Base-by-base conservation (phyloP, 2,888 invertebrate species). In the Halictus quadricinctus region DNA sequence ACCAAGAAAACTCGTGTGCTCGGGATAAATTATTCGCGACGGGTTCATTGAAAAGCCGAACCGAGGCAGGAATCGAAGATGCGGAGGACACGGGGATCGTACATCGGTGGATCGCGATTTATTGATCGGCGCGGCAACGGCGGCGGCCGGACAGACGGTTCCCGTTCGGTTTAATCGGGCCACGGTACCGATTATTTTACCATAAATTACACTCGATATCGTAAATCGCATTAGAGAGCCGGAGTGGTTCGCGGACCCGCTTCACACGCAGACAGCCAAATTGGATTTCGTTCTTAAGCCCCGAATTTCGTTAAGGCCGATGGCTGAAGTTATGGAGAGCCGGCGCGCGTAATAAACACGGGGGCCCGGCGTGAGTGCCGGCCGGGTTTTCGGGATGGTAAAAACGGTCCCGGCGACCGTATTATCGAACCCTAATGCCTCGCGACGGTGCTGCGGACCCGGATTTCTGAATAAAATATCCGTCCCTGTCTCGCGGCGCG, bases 401-500 rank as follows among this genome's bases (percentile, higher is more conserved):
- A 86, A 83, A 80, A 70, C 76, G 18, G 69, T 29, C 79, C 64
- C 36, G 36, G 36, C 36, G 36, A 36, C 36, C 73, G 82, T 84
- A 87, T 89, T 88, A 90, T 88, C 88, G 86, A 80, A 85, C 83
- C 76, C 84, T 89, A 89, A 89, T 88, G 82, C 82, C 41, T 13
- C 76, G 58, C 48, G 82, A 83, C 79, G 83, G 58, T 13, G 29
- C 78, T 29, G 25, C 64, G 69, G 8, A 43, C 73, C 48, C 50
- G 76, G 85, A 84, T 88, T 90, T 84, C 84, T 76, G 83, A 88
- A 90, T 90, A 88, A 90, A 90, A 90, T 89, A 90, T 87, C 82
- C 82, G 58, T 66, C 70, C 46, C 72, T 69, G 81, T 80, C 78
- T 29, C 64, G 77, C 46, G 58, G 76, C 69, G 66, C 41, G 72